Base-by-base conservation (phyloP, 1,140 invertebrate species). In the Solenopsis invicta region DNA sequence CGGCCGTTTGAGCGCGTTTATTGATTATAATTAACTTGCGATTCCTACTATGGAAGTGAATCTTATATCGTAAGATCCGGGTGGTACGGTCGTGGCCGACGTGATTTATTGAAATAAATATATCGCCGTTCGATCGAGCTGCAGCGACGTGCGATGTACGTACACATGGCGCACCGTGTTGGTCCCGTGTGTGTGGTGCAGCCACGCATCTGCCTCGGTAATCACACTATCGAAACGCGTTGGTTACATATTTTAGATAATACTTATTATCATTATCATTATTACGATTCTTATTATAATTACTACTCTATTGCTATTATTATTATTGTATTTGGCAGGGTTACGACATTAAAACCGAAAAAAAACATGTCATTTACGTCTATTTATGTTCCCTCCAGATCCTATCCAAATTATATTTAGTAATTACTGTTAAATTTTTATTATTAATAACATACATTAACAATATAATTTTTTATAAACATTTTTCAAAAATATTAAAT, bases 301-400 rank as follows among this genome's bases (percentile, higher is more conserved):
- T 91, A 91, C 91, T 91, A 95, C 92, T 74, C 92, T 93, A 94
- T 94, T 95, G 94, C 92, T 94, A 95, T 95, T 94, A 95, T 95
- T 95, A 95, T 94, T 94, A 95, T 94, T 95, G 94, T 95, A 95
- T 95, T 95, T 95, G 95, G 95, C 95, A 95, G 94, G 95, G 95
- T 95, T 95, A 95, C 94, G 93, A 95, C 92, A 95, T 95, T 94
- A 95, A 95, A 95, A 94, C 92, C 90, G 87, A 90, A 90, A 67
- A 48, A 61, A 34, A 88, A 54, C 29, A 74, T 59, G 41, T 34
- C 34, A 59, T 1, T 24, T 13, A 56, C 1, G 8, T 21, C 13
- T 41, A 29, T 18, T 29, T 48, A 48, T 37, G 0, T 61, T 34
- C 13, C 13, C 76, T 45, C 29, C 37, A 37, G 10, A 64, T 69